These are phyloP conservation scores for Sebastes baramenuke DNA, from an alignment of 2,797 vertebrate genomes.

Conservation along the genomic window DNA sequence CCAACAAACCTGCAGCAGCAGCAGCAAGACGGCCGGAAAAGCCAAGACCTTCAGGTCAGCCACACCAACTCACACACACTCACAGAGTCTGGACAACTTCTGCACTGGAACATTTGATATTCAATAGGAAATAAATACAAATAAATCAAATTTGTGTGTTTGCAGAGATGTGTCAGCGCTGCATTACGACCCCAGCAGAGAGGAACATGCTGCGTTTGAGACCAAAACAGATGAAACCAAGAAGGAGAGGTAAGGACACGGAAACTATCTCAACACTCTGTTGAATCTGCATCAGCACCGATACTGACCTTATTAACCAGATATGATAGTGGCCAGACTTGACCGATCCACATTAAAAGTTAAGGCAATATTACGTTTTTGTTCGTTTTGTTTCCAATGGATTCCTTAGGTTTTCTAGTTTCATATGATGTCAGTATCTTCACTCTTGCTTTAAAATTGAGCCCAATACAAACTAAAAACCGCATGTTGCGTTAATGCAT, in stretches of 20 bases:
- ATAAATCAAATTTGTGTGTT: not conserved
- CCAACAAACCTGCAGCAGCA: conserved; percentile 48
- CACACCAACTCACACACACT: not conserved
- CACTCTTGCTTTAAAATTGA: too few species aligned
- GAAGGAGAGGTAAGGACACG: conserved; percentile 86
- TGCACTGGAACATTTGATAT: not conserved
- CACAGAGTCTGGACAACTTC: not conserved
- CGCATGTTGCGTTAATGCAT: too few species aligned
- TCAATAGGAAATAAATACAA: not conserved
- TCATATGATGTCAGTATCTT: too few species aligned
- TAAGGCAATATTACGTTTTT: not conserved
- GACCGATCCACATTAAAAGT: not conserved
- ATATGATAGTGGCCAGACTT: not conserved
- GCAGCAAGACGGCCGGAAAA: conserved; percentile 72
- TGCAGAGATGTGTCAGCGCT: conserved; percentile 87
- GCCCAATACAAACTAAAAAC: too few species aligned
- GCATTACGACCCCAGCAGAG: conserved; percentile 92
- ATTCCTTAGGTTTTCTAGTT: too few species aligned
- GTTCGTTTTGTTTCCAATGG: too few species aligned
- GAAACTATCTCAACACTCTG: too few species aligned
- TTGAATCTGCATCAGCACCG: not conserved
- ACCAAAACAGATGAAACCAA: conserved; percentile 71
- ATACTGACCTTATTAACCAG: not conserved
- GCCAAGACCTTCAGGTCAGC: conserved; percentile 89
- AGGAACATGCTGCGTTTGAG: conserved; percentile 91